Evolutionary conservation across 2,113 vertebrate species (phyloP), one percentile per base, ranked within the genome.

Genomic region (Python bivittatus): DNA sequence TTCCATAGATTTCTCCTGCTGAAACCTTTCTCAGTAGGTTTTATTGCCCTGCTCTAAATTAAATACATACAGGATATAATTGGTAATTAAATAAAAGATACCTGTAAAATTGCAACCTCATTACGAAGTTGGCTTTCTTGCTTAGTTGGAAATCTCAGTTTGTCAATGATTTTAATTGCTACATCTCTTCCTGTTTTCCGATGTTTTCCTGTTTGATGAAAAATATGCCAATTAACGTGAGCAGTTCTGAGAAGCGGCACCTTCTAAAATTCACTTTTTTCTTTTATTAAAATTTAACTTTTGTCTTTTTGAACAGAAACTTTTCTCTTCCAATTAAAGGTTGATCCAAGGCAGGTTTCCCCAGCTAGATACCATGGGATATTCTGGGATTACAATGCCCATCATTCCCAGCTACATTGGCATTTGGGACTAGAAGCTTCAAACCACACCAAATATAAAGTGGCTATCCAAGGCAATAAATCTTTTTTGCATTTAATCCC

Each of bases 81-180:
- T 83, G 1, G 92, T 93, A 90, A 92, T 90, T 38, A 96, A 89
- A 95, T 94, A 93, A 92, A 89, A 96, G 93, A 91, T 98, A 99
- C 99, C 99, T 99, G 99, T 93, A 99, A 97, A 97, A 99, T 99
- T 96, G 99, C 99, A 96, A 99, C 99, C 96, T 99, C 99, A 91
- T 99, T 99, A 90, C 99, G 98, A 92, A 99, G 98, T 92, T 99
- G 99, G 96, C 98, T 99, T 96, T 99, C 99, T 95, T 99, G 99
- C 95, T 99, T 99, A 44, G 99, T 99, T 72, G 99, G 99, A 96
- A 99, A 99, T 38, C 99, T 98, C 93, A 99, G 97, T 97, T 99
- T 99, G 96, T 99, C 99, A 84, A 99, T 99, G 96, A 99, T 99
- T 97, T 99, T 99, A 96, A 99, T 99, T 93, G 99, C 99, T 89